Base-by-base conservation (phyloP, 2,797 vertebrate genomes). In the Picus viridis region DNA sequence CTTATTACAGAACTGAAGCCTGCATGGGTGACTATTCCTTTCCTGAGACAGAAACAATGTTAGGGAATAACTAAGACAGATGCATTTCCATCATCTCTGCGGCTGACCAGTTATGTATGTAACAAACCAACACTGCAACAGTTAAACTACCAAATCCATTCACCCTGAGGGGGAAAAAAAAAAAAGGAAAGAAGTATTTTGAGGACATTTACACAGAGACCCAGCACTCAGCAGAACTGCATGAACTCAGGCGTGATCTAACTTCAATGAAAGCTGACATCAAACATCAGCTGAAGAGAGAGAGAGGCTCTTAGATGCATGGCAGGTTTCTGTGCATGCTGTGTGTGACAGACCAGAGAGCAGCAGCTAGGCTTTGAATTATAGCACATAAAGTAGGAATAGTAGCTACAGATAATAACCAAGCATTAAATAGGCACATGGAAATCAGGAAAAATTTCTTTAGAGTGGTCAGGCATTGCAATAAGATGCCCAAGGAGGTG, bases 21-120 rank as follows among this genome's bases (percentile, higher is more conserved):
- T 68, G 22, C 15, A 61, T 0, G 3, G 34, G 34, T 74, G 74
- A 53, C 27, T 23, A 24, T 12, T 5, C 16, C 27, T 8, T 61
- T 78, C 34, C 43, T 0, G 2, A 63, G 23, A 57, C 9, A 87
- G 10, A 68, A 45, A 59, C 1, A 0, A 63, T 29, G 9, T 68
- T 24, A 47, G 10, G 65, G 45, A 81, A 43, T 8, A 57, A 17
- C 17, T 7, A 71, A 36, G 11, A 67, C 51, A 58, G 5, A 20
- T 47, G 32, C 16, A 63, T 36, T 56, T 36, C 18, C 3, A 13
- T 24, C 62, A 64, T 12, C 41, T 32, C 53, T 18, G 13, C 32
- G 61, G 18, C 11, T 30, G 30, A 34, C 36, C 7, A 2, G 9
- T 1, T 29, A 16, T 1, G 4, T 53, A 70, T 3, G 0, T 13